phyloP scores from a whole-genome alignment of 2,797 vertebrate genomes.

The Pogoniulus pusillus region DNA sequence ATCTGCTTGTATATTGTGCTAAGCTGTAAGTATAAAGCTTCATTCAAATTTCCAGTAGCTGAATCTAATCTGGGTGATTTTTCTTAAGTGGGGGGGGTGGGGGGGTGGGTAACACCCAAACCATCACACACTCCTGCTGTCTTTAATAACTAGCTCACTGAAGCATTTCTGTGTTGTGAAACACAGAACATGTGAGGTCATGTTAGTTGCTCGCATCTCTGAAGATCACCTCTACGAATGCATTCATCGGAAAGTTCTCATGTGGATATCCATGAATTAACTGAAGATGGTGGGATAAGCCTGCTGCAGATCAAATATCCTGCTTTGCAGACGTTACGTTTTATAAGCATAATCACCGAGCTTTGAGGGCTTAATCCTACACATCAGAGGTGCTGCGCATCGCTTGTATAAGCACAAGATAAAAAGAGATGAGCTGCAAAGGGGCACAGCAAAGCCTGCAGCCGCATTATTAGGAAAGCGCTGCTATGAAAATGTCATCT shows the following conservation, averaged over 20 bases:
- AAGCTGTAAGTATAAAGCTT: no score
- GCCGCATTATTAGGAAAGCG: not conserved
- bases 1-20: no score
- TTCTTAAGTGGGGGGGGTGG: no score
- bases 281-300: not conserved
- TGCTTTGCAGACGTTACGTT: not conserved
- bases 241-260: not conserved
- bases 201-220: not conserved
- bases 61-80: no score
- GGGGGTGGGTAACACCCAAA: no score
- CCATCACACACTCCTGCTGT: no score
- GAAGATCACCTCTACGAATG: not conserved
- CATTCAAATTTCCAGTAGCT: no score
- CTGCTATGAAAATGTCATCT: not conserved
- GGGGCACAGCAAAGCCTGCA: not conserved
- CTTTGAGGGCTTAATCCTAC: slow-evolving; percentile 16
- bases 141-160: not conserved
- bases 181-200: not conserved
- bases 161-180: not conserved
- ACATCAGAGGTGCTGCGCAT: not conserved
- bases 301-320: not conserved
- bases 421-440: slow-evolving; percentile 12
- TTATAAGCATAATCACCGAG: not conserved
- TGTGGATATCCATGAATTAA: not conserved
- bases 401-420: not conserved